Evolutionary conservation across 2,797 vertebrate species (phyloP).

Genomic region (Cichlasoma orientale): DNA sequence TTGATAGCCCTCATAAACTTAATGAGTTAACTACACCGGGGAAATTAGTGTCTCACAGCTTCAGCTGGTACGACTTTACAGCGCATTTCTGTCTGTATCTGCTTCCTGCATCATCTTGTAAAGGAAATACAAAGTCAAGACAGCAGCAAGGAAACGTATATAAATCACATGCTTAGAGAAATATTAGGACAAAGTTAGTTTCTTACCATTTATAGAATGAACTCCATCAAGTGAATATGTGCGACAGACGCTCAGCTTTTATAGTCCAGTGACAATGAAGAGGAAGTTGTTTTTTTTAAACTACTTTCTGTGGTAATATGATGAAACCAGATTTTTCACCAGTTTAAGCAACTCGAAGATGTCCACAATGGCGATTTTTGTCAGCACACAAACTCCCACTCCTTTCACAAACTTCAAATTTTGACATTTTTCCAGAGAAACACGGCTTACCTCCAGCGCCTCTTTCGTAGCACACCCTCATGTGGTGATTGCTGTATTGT

Average conservation of each 20-base stretch:
- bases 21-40: constrained; percentile 48
- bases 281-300: constrained; percentile 7
- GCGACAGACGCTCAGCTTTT: constrained; percentile 22
- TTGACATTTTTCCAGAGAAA: not conserved
- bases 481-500: constrained; percentile 45
- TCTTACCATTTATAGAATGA: constrained; percentile 44
- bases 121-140: not conserved
- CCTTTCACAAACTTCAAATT: not conserved
- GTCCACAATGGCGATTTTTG: rapidly evolving
- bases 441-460: constrained; percentile 25
- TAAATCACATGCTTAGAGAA: not conserved
- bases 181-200: not conserved
- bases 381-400: not conserved
- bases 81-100: not conserved
- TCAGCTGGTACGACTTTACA: not conserved
- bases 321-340: constrained; percentile 45
- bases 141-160: not conserved
- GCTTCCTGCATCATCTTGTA: not conserved
- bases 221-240: not conserved
- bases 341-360: constrained; percentile 35
- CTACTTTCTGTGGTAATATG: constrained; percentile 2
- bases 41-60: constrained; percentile 25
- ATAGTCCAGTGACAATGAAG: constrained; percentile 23
- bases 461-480: constrained; percentile 28
- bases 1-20: constrained; percentile 60